phyloP scores from a whole-genome alignment of 2,113 vertebrate species.

The Procavia capensis region DNA sequence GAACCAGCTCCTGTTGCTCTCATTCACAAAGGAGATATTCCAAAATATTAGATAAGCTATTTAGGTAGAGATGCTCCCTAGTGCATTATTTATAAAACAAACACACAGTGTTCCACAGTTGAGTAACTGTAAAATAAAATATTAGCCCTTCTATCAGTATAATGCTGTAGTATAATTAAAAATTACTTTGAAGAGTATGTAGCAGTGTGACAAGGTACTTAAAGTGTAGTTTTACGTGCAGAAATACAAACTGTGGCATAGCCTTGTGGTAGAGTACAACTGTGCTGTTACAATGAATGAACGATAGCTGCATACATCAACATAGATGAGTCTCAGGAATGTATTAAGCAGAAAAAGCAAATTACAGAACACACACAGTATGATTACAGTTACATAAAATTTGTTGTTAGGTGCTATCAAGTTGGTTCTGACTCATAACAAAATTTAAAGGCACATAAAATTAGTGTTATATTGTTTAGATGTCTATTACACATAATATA shows the following conservation, averaged over 20 bases:
- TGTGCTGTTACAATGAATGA: not conserved
- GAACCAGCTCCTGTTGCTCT: not conserved
- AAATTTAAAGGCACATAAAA: not conserved
- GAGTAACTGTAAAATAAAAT: slow-evolving; percentile 45
- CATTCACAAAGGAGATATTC: not conserved
- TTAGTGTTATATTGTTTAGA: not conserved
- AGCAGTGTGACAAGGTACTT: slow-evolving; percentile 35
- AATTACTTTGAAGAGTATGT: slow-evolving; percentile 39
- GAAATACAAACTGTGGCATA: slow-evolving; percentile 2
- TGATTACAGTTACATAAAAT: not conserved
- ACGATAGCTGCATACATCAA: not conserved
- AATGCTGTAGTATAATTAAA: slow-evolving; percentile 43
- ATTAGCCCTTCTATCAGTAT: slow-evolving; percentile 4
- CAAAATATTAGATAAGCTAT: slow-evolving; percentile 37
- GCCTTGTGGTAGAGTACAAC: not conserved
- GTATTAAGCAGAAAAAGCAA: not conserved
- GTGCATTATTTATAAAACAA: slow-evolving; percentile 49
- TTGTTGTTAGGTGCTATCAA: too few relatives aligned
- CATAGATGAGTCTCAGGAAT: not conserved
- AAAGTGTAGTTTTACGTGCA: slow-evolving; percentile 34
- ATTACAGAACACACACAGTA: not conserved
- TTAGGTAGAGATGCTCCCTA: slow-evolving; percentile 10
- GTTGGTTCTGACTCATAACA: too few relatives aligned
- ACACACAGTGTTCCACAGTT: not conserved
- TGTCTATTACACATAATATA: not conserved